Conservation (phyloP, 2,888 invertebrate species). For the Volucella zonaria region DNA sequence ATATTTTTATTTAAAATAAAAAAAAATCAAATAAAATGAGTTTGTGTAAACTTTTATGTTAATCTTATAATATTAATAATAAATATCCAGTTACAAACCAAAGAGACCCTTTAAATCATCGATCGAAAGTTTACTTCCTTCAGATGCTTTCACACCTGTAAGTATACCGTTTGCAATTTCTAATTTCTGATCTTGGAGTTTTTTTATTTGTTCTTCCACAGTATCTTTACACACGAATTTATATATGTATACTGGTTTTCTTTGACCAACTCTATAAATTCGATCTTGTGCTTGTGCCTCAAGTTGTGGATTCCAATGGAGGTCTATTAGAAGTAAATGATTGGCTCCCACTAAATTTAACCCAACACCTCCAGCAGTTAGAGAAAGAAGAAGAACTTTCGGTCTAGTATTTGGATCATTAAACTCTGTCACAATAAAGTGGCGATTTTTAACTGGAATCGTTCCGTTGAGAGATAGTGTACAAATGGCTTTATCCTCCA, state of each 20-base stretch:
- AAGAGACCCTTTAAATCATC: constrained; percentile 91
- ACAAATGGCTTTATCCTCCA: constrained; percentile 84
- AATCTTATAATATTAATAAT: too few relatives aligned
- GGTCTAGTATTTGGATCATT: constrained; percentile 86
- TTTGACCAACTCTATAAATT: constrained; percentile 95
- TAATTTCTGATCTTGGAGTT: constrained; percentile 91
- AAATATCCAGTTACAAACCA: constrained; percentile 82
- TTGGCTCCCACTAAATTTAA: constrained; percentile 96
- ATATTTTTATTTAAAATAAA: too few relatives aligned
- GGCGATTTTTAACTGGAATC: constrained; percentile 88
- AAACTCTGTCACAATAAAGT: constrained; percentile 87
- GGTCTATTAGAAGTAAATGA: constrained; percentile 94
- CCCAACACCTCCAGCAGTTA: constrained; percentile 97
- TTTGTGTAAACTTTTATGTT: too few relatives aligned
- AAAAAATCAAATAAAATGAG: too few relatives aligned
- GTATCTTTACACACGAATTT: constrained; percentile 93
- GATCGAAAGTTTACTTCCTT: constrained; percentile 88
- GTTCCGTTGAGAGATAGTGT: constrained; percentile 89
- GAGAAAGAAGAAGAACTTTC: constrained; percentile 90
- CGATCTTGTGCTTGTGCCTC: constrained; percentile 97
- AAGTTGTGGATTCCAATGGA: constrained; percentile 98
- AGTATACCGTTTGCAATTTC: constrained; percentile 90
- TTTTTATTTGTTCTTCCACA: constrained; percentile 93
- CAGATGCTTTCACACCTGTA: constrained; percentile 86
- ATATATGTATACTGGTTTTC: constrained; percentile 90